These are phyloP conservation scores for Emesis russula DNA, from an alignment of 2,888 invertebrate genomes.

Conservation along the genomic window DNA sequence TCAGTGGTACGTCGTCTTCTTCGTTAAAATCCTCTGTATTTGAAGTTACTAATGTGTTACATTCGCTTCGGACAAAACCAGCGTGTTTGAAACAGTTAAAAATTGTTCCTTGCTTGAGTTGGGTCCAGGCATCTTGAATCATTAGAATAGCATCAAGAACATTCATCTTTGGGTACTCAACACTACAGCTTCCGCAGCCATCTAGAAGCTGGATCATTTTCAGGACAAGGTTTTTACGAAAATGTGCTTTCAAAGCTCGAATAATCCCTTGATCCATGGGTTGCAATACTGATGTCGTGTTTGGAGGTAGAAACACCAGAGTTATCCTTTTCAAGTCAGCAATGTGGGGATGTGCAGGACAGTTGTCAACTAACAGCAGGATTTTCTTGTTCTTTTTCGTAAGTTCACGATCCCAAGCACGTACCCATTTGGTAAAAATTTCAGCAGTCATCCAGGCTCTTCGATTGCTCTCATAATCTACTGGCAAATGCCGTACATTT, in stretches of 20 bases:
- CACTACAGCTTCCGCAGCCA: slow-evolving; percentile 33
- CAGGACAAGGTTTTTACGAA: slow-evolving; percentile 12
- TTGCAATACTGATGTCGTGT: slow-evolving; percentile 71
- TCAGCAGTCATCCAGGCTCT: slow-evolving; percentile 67
- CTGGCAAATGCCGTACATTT: slow-evolving; percentile 55
- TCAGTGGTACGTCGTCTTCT: slow-evolving; percentile 14
- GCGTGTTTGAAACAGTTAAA: slow-evolving; percentile 63
- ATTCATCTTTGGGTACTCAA: slow-evolving; percentile 70
- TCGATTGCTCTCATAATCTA: slow-evolving; percentile 67
- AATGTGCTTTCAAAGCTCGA: slow-evolving; percentile 27
- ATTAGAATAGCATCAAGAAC: slow-evolving; percentile 81
- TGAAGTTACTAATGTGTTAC: too few species aligned
- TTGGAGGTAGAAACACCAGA: slow-evolving; percentile 84
- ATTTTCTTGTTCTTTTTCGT: slow-evolving; percentile 52
- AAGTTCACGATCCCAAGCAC: slow-evolving; percentile 66
- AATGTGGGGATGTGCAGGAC: slow-evolving; percentile 84
- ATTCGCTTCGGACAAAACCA: slow-evolving; percentile 65
- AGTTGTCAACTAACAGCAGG: slow-evolving; percentile 59
- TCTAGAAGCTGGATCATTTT: slow-evolving; percentile 47
- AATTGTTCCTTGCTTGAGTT: slow-evolving; percentile 42
- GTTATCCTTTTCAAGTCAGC: slow-evolving; percentile 77
- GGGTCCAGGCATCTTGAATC: slow-evolving; percentile 82
- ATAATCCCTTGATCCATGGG: slow-evolving; percentile 83
- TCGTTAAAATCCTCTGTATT: background rate
- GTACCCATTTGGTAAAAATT: slow-evolving; percentile 57